These are phyloP conservation scores for Tenthredo livida DNA, from an alignment of 2,888 invertebrate species.

Conservation along the genomic window DNA sequence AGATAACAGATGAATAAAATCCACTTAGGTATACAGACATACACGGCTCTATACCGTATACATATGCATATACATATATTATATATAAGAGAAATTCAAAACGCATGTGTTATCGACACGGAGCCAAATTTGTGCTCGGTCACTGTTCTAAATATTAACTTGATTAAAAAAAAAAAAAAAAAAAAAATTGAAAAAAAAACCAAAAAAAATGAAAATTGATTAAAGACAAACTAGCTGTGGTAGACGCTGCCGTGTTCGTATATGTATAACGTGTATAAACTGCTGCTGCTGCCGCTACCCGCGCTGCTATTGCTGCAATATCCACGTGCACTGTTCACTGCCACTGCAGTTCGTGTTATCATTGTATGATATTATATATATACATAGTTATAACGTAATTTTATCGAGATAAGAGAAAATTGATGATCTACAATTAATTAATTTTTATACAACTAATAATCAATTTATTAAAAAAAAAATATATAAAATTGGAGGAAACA, in stretches of 20 bases:
- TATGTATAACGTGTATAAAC: constrained; percentile 70
- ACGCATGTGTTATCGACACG: constrained; percentile 25
- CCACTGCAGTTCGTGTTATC: constrained; percentile 77
- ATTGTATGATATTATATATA: constrained; percentile 65
- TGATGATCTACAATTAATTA: background rate
- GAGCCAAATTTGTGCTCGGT: background rate
- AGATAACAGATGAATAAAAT: constrained; percentile 57
- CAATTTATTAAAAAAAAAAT: too few relatives aligned
- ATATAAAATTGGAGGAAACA: too few relatives aligned
- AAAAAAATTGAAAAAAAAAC: background rate
- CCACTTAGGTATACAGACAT: constrained; percentile 51
- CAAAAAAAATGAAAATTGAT: background rate
- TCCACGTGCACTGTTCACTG: constrained; percentile 78
- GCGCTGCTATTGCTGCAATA: constrained; percentile 67
- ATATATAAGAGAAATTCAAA: background rate
- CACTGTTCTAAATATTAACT: constrained; percentile 33
- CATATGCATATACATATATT: constrained; percentile 57
- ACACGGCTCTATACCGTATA: constrained; percentile 35
- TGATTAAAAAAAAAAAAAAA: constrained; percentile 21
- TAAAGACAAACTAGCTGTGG: constrained; percentile 68
- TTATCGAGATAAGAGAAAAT: constrained; percentile 38
- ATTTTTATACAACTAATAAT: background rate
- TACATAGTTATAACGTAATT: constrained; percentile 39
- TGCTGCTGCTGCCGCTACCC: constrained; percentile 69
- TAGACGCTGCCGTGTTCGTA: constrained; percentile 76